A percentile compares a stretch with the other conserved stretches of the same genome.
Evolutionary conservation across 2,888 invertebrate species (phyloP).

Genomic region (Phengaris arion): DNA sequence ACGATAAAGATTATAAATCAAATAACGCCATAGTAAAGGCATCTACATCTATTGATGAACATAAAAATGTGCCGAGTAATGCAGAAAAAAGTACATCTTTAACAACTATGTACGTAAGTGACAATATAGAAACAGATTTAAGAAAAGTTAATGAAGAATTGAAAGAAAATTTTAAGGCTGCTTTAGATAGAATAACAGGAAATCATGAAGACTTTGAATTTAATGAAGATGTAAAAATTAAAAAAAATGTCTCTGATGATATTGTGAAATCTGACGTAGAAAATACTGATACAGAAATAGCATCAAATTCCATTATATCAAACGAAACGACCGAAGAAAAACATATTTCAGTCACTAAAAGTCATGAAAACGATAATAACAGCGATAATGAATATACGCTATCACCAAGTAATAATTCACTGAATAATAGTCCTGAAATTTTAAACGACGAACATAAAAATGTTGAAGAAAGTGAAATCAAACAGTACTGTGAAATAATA

Average conservation of each 20-base stretch:
- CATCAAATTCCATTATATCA: not conserved
- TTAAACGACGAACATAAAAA: constrained; percentile 15
- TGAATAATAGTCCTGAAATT: not conserved
- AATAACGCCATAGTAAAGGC: constrained; percentile 56
- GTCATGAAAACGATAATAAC: not conserved
- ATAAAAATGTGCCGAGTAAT: constrained; percentile 39
- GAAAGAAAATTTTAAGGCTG: constrained; percentile 63
- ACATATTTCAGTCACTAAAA: not conserved
- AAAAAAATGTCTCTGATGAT: not conserved
- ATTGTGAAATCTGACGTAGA: not conserved
- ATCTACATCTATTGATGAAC: constrained; percentile 56
- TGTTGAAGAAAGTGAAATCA: too few relatives aligned
- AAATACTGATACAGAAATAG: not conserved
- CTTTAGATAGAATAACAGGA: constrained; percentile 61
- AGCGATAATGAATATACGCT: not conserved
- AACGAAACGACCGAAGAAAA: constrained; percentile 6
- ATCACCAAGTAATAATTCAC: not conserved
- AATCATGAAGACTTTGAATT: constrained; percentile 42
- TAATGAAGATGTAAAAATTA: constrained; percentile 15
- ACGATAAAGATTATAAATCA: constrained; percentile 33
- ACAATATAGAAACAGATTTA: constrained; percentile 57
- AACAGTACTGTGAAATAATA: not conserved
- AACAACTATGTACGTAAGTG: constrained; percentile 39
- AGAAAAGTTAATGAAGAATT: constrained; percentile 64
- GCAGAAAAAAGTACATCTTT: constrained; percentile 37